These are phyloP conservation scores for Lycia hirtaria DNA, from an alignment of 2,888 invertebrate genomes.

Conservation along the genomic window DNA sequence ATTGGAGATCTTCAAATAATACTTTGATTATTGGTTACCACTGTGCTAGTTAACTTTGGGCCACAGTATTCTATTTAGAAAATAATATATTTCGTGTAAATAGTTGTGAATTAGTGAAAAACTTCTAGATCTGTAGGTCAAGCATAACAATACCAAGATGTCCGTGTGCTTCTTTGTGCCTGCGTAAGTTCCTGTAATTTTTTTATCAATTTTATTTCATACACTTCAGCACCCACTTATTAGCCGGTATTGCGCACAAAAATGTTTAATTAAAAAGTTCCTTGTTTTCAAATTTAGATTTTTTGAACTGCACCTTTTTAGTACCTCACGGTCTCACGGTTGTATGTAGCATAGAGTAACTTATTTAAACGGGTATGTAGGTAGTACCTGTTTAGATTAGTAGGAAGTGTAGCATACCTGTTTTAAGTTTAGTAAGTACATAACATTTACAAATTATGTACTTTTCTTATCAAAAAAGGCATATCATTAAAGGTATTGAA, in stretches of 20 bases:
- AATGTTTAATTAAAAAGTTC: too few species aligned
- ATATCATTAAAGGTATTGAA: too few species aligned
- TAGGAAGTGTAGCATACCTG: too few species aligned
- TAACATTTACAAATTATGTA: too few species aligned
- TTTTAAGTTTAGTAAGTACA: too few species aligned
- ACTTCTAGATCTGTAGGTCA: conserved; percentile 55
- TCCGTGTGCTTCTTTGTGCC: conserved; percentile 90
- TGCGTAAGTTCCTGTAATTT: conserved; percentile 85
- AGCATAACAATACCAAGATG: conserved; percentile 78
- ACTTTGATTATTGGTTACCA: conserved; percentile 82
- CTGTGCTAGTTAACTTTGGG: conserved; percentile 72
- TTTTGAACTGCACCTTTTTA: too few species aligned
- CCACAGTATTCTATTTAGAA: conserved; percentile 64
- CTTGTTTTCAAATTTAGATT: too few species aligned
- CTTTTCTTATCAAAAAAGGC: too few species aligned
- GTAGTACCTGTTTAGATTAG: too few species aligned
- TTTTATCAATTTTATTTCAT: conserved; percentile 40
- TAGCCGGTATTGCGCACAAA: neutral
- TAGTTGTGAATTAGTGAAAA: conserved; percentile 45
- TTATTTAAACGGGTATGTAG: too few species aligned
- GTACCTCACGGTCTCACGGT: too few species aligned
- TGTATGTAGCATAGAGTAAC: too few species aligned
- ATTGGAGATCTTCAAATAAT: conserved; percentile 84
- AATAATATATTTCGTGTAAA: conserved; percentile 55
- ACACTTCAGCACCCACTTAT: neutral